Conservation (phyloP, 2,888 invertebrate species). For the Stomorhina lunata region DNA sequence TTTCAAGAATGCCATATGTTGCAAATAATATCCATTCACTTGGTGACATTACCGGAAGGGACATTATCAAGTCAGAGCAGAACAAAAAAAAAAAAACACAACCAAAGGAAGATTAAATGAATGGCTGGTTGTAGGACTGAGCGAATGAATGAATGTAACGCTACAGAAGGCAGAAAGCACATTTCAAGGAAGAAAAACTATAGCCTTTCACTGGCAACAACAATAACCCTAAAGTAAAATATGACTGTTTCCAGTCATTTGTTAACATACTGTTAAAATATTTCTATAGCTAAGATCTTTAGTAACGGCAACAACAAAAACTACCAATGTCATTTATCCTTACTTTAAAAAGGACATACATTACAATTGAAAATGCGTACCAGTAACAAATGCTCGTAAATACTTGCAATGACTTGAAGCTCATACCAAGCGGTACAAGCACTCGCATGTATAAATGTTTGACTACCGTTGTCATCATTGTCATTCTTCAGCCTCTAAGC, state of each 20-base stretch:
- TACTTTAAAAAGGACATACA: constrained; percentile 44
- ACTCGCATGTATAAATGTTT: too few species aligned
- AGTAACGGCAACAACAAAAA: constrained; percentile 23
- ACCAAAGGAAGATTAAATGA: constrained; percentile 38
- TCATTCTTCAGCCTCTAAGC: constrained; percentile 23
- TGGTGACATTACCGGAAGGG: constrained; percentile 60
- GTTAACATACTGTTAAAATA: constrained; percentile 50
- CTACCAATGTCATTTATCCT: constrained; percentile 55
- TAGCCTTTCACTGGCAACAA: constrained; percentile 51
- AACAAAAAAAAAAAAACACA: background rate
- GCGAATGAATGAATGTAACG: constrained; percentile 43
- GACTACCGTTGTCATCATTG: constrained; percentile 49
- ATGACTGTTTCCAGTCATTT: constrained; percentile 63
- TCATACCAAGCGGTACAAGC: constrained; percentile 28
- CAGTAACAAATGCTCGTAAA: background rate
- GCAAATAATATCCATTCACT: constrained; percentile 67
- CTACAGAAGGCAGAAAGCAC: constrained; percentile 22
- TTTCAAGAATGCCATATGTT: constrained; percentile 76
- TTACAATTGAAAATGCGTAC: constrained; percentile 45
- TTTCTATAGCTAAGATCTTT: constrained; percentile 23
- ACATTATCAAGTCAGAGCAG: constrained; percentile 52
- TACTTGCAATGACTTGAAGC: constrained; percentile 10
- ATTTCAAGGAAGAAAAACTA: background rate
- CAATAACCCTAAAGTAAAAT: constrained; percentile 60
- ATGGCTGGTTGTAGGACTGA: constrained; percentile 50